Conservation (phyloP, 2,888 invertebrate species). For the Clunio marinus region DNA sequence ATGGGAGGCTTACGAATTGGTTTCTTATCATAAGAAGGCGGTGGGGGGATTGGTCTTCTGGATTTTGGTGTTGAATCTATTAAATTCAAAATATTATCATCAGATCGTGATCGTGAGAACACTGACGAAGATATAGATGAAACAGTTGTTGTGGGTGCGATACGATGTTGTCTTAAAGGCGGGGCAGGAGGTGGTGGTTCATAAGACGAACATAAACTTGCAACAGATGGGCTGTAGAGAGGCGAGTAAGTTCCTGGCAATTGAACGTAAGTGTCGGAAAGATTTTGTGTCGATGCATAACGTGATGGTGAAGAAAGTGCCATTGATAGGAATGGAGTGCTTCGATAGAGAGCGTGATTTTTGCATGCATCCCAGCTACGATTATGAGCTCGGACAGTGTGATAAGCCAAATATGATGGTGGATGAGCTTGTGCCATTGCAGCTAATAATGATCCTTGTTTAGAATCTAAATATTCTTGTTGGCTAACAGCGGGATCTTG, state of each 20-base stretch:
- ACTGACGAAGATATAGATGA: slow-evolving; percentile 48
- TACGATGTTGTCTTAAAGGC: slow-evolving; percentile 55
- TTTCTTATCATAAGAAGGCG: slow-evolving; percentile 54
- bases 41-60: slow-evolving; percentile 56
- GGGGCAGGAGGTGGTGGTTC: slow-evolving; percentile 63
- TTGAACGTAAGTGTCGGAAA: slow-evolving; percentile 70
- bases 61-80: slow-evolving; percentile 56
- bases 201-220: slow-evolving; percentile 61
- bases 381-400: slow-evolving; percentile 48
- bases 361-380: slow-evolving; percentile 54
- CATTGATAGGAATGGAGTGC: slow-evolving; percentile 72
- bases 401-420: slow-evolving; percentile 56
- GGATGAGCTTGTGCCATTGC: slow-evolving; percentile 61
- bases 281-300: slow-evolving; percentile 76
- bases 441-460: slow-evolving; percentile 63
- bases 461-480: slow-evolving; percentile 86
- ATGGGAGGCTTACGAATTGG: slow-evolving; percentile 51
- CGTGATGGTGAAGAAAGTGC: slow-evolving; percentile 63
- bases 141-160: slow-evolving; percentile 42
- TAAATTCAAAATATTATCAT: slow-evolving; percentile 74
- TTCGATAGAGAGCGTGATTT: slow-evolving; percentile 72
- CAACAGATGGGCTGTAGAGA: slow-evolving; percentile 60
- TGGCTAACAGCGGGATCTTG: slow-evolving; percentile 86
- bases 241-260: slow-evolving; percentile 59
- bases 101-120: slow-evolving; percentile 70